Base-by-base conservation (phyloP, 2,113 vertebrate species). In the Sitta europaea region DNA sequence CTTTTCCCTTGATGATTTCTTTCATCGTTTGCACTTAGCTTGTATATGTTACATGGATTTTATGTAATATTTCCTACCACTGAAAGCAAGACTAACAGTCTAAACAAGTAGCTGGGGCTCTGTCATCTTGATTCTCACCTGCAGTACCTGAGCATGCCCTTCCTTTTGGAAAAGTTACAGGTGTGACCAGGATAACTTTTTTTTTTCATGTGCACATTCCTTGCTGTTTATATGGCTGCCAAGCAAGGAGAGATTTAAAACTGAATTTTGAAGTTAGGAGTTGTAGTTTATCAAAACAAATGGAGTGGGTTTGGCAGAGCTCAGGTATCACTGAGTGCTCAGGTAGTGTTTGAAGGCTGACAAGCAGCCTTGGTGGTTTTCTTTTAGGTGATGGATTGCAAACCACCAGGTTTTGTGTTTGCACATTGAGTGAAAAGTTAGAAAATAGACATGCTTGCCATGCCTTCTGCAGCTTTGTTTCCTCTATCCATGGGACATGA, bases 1-100 rank as follows among this genome's bases (percentile, higher is more conserved):
- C 83, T 96, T 97, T 94, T 94, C 94, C 80, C 83, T 96, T 83
- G 96, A 77, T 93, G 88, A 96, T 97, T 97, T 96, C 94, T 97
- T 95, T 97, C 92, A 86, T 94, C 91, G 76, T 96, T 95, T 96
- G 43, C 92, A 94, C 76, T 92, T 94, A 92, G 70, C 82, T 72
- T 80, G 66, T 68, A 93, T 55, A 86, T 90, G 86, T 91, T 91
- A 73, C 63, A 77, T 55, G 74, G 76, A 86, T 78, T 95, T 93
- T 95, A 71, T 88, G 87, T 94, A 94, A 90, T 88, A 59, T 97
- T 96, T 95, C 80, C 87, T 94, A 95, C 91, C 88, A 83, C 92
- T 94, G 87, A 86, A 92, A 94, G 80, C 92, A 83, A 73, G 75
- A 19, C 59, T 76, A 76, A 19, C 40, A 83, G 66, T 92, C 88